Evolutionary conservation across 2,113 vertebrate genomes (phyloP), one percentile per base, ranked within the genome.

Genomic region (Malurus elegans): DNA sequence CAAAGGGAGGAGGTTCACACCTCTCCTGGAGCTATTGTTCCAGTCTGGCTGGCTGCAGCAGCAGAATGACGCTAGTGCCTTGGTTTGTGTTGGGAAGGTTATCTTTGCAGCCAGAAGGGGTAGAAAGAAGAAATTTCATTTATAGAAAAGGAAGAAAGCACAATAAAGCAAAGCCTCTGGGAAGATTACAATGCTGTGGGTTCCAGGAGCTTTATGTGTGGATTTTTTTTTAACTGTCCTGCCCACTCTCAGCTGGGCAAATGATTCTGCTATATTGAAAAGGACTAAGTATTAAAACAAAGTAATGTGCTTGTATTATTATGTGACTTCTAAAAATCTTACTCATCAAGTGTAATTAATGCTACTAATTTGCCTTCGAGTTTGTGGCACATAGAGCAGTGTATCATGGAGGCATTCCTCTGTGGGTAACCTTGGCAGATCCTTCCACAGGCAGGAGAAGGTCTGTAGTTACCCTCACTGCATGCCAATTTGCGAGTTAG

Each of bases 1-100:
- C 86, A 86, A 95, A 72, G 60, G 58, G 86, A 95, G 92, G 96
- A 97, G 96, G 91, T 95, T 97, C 96, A 91, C 79, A 97, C 91
- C 66, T 95, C 95, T 94, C 34, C 81, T 79, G 74, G 15, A 60
- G 71, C 86, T 96, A 94, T 94, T 97, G 73, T 96, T 97, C 89
- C 67, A 88, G 92, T 38, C 78, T 81, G 57, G 53, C 96, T 93
- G 92, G 88, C 86, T 93, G 79, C 79, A 64, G 65, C 62, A 66
- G 66, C 67, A 71, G 76, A 67, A 58, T 80, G 87, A 90, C 48
- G 48, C 19, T 69, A 75, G 74, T 80, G 91, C 93, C 65, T 86
- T 75, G 67, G 72, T 94, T 96, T 97, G 92, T 96, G 83, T 80
- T 84, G 80, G 57, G 91, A 93, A 95, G 79, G 75, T 97, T 97